Evolutionary conservation across 2,888 invertebrate genomes (phyloP).

Genomic region (Synergus gifuensis): DNA sequence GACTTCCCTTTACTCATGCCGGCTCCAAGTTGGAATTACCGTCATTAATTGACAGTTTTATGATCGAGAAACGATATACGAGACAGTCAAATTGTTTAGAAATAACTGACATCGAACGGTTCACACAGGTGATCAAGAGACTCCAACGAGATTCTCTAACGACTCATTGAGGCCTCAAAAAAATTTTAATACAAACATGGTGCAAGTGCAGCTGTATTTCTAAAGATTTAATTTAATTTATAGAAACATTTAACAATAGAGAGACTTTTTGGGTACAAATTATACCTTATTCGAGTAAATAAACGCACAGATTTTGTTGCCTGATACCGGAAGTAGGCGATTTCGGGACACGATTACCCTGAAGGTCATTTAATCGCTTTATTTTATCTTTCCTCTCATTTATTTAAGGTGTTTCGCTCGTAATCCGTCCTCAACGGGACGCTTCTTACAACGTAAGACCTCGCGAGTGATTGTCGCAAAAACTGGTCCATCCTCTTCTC

Average conservation of each 20-base stretch:
- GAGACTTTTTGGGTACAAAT: too few species aligned
- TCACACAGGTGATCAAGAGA: background rate
- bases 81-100: background rate
- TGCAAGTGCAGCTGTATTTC: background rate
- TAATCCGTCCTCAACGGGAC: conserved; percentile 60
- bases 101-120: background rate
- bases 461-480: conserved; percentile 63
- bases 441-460: conserved; percentile 55
- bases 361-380: conserved; percentile 46
- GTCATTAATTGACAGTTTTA: conserved; percentile 51
- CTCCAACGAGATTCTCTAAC: background rate
- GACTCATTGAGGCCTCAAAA: background rate
- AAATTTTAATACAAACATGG: background rate
- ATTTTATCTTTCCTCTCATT: conserved; percentile 36
- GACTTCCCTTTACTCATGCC: conserved; percentile 17
- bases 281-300: background rate
- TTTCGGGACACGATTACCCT: conserved; percentile 44
- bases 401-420: conserved; percentile 53
- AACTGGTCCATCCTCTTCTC: conserved; percentile 61
- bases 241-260: too few species aligned
- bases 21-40: conserved; percentile 38
- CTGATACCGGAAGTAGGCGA: conserved; percentile 47
- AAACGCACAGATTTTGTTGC: conserved; percentile 41
- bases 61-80: conserved; percentile 11
- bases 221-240: too few species aligned